Evolutionary conservation across 2,888 invertebrate species (phyloP), one percentile per base, ranked within the genome.

Genomic region (Ectobius pallidus): DNA sequence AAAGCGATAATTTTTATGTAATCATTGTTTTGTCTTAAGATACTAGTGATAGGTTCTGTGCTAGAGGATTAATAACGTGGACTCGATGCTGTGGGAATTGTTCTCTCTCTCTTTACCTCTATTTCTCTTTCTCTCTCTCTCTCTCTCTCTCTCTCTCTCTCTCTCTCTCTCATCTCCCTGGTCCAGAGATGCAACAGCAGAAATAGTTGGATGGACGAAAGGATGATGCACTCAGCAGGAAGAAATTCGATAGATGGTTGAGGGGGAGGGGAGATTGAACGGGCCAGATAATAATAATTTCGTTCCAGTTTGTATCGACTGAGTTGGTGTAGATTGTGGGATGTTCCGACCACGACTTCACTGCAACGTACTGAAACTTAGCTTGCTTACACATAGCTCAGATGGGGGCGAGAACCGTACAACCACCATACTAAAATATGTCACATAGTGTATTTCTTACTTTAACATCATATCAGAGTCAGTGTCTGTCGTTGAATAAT

Each of bases 221-320:
- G 58, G 16, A 18, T 30, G 58, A 3, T 30, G 30, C 2, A 58
- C 58, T 11, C n/a, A 58, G 6, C n/a, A 58, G 58, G 58, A 58
- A 58, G 58, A 58, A 58, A 58, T 32, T 0, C n/a, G n/a, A 52
- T 20, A 39, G 14, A 14, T 25, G 25, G 25, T 1, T 20, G 22
- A 34, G 34, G 27, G n/a, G 27, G 55, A 6, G 30, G 58, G 32
- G 58, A 46, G 65, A 65, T 65, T 46, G 65, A 34, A 30, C 22
- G n/a, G 27, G 65, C 44, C n/a, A 46, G 65, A 65, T 65, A 65
- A 65, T 65, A 65, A 65, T 65, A 46, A 65, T 65, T 65, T 46
- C 27, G 65, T 65, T 65, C 46, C 65, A 65, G 65, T 65, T 65
- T 65, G 65, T 65, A 65, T 46, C 65, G 65, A 20, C 65, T 16